Conservation (phyloP, 2,113 vertebrate species). For the Serilophus lunatus region DNA sequence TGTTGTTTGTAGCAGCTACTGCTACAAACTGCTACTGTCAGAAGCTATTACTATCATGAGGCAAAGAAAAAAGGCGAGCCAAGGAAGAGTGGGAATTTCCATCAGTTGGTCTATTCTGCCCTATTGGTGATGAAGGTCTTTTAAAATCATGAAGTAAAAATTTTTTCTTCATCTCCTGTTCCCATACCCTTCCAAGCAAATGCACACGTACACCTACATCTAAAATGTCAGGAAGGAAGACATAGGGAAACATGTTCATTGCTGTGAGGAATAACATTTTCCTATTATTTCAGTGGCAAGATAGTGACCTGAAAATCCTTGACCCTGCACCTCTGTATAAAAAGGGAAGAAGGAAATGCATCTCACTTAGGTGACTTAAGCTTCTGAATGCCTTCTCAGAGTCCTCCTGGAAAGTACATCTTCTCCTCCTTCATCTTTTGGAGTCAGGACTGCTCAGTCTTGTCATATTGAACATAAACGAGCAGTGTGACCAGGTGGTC, state of each 20-base stretch:
- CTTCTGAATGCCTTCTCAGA: background rate
- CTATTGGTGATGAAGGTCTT: background rate
- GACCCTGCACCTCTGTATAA: background rate
- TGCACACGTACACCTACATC: background rate
- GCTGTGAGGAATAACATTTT: background rate
- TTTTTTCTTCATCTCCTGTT: background rate
- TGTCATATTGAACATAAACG: background rate
- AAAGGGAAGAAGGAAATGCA: background rate
- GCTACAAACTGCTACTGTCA: background rate
- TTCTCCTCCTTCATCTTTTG: background rate
- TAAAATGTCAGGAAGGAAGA: background rate
- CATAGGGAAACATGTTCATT: background rate
- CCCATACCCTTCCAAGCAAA: accelerated
- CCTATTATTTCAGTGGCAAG: background rate
- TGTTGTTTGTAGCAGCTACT: background rate
- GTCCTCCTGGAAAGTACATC: background rate
- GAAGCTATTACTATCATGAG: background rate
- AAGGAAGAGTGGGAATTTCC: background rate
- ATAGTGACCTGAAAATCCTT: background rate
- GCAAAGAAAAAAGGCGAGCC: background rate
- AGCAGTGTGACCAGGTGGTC: background rate
- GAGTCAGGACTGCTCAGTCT: background rate
- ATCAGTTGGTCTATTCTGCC: background rate
- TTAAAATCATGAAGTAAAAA: background rate
- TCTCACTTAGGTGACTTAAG: background rate